These are phyloP conservation scores for Sebastes jordani DNA, from an alignment of 2,797 vertebrate species.

Conservation along the genomic window DNA sequence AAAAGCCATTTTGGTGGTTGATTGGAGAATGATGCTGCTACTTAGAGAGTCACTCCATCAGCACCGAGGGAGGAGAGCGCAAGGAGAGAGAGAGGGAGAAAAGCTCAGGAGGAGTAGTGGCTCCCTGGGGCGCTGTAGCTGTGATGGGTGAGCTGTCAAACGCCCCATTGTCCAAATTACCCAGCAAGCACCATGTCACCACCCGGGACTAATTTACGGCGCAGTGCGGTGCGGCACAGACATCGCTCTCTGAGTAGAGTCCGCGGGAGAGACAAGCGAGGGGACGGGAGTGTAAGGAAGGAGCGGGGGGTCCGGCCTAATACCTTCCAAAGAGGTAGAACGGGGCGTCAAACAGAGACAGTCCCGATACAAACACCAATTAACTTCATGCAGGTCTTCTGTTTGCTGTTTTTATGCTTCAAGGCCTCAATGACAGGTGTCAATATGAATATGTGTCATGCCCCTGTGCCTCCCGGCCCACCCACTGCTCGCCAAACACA, in stretches of 20 bases:
- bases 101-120: conserved; percentile 79
- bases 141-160: conserved; percentile 92
- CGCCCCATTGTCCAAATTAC: conserved; percentile 88
- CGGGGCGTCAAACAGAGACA: conserved; percentile 26
- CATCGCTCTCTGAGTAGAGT: conserved; percentile 63
- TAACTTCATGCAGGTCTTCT: conserved; percentile 58
- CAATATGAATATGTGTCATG: conserved; percentile 70
- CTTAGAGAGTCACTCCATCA: conserved; percentile 84
- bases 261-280: conserved; percentile 29
- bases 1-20: conserved; percentile 82
- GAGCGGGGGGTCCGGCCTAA: conserved; percentile 27
- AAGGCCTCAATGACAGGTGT: conserved; percentile 71
- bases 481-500: conserved; percentile 30
- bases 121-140: conserved; percentile 80
- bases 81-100: conserved; percentile 74
- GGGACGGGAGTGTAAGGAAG: conserved; percentile 4
- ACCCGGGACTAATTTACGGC: conserved; percentile 87
- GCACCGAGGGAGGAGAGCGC: conserved; percentile 63
- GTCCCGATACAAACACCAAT: conserved; percentile 56
- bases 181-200: conserved; percentile 82
- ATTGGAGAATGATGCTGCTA: conserved; percentile 86
- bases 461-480: conserved; percentile 34
- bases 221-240: conserved; percentile 47
- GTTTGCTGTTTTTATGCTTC: conserved; percentile 65
- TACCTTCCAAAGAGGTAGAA: conserved; percentile 46